Base-by-base conservation (phyloP, 2,888 invertebrate genomes). In the Stegophylla sp. region DNA sequence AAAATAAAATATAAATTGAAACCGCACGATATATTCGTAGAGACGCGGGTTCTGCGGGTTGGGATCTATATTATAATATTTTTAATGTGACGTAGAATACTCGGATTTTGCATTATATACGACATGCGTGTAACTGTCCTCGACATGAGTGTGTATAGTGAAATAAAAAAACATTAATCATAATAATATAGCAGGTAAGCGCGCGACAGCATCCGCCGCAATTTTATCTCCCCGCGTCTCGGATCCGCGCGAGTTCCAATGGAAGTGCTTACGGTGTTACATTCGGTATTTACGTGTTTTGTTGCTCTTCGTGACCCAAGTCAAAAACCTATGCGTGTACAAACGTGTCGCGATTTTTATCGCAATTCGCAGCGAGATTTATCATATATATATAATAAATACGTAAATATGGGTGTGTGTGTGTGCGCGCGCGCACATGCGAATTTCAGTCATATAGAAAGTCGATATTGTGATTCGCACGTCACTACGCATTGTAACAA, bases 211-310 rank as follows among this genome's bases (percentile, higher is more conserved):
- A 48, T 34, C 34, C 34, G 34, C 34, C 4, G 34, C 34, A 56
- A 20, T 23, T 9, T 1, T 56, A 56, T 56, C 56, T 45, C 45
- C 2, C 45, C 13, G 10, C 45, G 56, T 56, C 23, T 20, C 53
- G 23, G 53, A 53, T n/a, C 12, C 1, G 56, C 1, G 56, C 56
- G 56, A 56, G 20, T 34, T 10, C 56, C 12, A 56, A 20, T 56
- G 56, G 1, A 56, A 56, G 56, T 56, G 56, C 56, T 9, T n/a
- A n/a, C 69, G 48, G 69, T 48, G 69, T 69, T 51, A 69, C 56
- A 41, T 56, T 73, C 61, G 73, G 59, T 45, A 73, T 73, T 73
- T 73, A 73, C 61, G 45, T 59, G 34, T 61, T 73, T 73, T 59
- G 73, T 43, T 45, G 73, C 43, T 61, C 73, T 59, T 28, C 59